phyloP scores from a whole-genome alignment of 2,888 invertebrate genomes.

The Lydus trimaculatus region DNA sequence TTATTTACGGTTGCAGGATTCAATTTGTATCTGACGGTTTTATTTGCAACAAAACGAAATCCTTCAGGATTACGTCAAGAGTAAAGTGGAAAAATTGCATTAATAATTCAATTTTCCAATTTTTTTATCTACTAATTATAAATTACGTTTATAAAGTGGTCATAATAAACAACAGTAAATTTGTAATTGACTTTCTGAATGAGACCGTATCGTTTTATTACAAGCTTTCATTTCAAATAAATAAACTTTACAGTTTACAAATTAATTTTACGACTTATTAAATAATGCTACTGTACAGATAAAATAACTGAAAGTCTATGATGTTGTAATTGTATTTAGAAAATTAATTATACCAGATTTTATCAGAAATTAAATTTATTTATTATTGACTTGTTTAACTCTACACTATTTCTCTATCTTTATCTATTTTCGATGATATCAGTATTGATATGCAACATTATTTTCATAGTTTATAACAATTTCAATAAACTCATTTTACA shows the following conservation, averaged over 20 bases:
- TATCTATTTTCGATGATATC: neutral
- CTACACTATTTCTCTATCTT: neutral
- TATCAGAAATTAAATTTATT: neutral
- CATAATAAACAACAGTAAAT: neutral
- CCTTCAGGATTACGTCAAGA: neutral
- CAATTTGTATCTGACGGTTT: neutral
- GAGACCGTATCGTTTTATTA: neutral
- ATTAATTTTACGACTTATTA: neutral
- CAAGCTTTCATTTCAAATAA: neutral
- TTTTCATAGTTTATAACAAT: conserved; percentile 26
- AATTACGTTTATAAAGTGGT: too few relatives aligned
- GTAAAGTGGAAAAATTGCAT: too few relatives aligned
- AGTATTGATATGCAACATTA: neutral
- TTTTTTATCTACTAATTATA: too few relatives aligned
- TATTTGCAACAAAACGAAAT: neutral
- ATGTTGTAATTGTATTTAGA: neutral
- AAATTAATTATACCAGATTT: conserved; percentile 1
- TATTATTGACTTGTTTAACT: neutral
- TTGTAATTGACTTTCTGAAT: neutral
- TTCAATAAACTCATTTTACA: conserved; percentile 49
- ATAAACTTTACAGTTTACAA: neutral
- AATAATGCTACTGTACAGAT: neutral
- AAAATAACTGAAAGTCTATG: neutral
- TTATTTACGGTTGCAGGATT: neutral
- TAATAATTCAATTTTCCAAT: too few relatives aligned